phyloP scores from a whole-genome alignment of 2,888 invertebrate genomes.

The Epirrhoe tristata region DNA sequence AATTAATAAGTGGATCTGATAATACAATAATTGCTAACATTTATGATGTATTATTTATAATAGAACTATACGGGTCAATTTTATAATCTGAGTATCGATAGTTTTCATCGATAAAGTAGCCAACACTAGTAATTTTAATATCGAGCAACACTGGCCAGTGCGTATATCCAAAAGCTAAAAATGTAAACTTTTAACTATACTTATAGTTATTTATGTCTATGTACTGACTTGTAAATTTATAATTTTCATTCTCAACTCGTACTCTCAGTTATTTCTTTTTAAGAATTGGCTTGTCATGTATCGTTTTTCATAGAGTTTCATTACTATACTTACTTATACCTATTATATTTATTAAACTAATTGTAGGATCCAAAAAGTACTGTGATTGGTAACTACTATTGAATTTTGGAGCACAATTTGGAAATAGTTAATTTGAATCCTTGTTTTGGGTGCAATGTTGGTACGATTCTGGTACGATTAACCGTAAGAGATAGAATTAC shows the following conservation, averaged over 20 bases:
- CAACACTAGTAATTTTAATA: slow-evolving; percentile 30
- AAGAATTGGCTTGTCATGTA: slow-evolving; percentile 37
- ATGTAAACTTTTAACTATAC: slow-evolving; percentile 28
- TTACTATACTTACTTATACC: slow-evolving; percentile 47
- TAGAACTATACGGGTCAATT: slow-evolving; percentile 30
- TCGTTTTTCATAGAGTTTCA: slow-evolving; percentile 34
- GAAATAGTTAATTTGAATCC: slow-evolving; percentile 53
- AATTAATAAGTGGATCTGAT: slow-evolving; percentile 30
- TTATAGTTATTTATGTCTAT: slow-evolving; percentile 16
- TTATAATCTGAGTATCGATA: slow-evolving; percentile 31
- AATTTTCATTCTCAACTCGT: slow-evolving; percentile 28
- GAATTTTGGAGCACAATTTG: slow-evolving; percentile 65
- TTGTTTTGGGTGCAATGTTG: slow-evolving; percentile 68
- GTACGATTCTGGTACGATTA: slow-evolving; percentile 63
- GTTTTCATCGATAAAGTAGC: slow-evolving; percentile 30
- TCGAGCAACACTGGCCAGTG: slow-evolving; percentile 31
- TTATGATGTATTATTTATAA: slow-evolving; percentile 19
- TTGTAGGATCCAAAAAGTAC: slow-evolving; percentile 74
- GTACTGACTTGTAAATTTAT: slow-evolving; percentile 28
- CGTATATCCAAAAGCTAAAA: slow-evolving; percentile 38
- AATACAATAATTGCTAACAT: slow-evolving; percentile 14
- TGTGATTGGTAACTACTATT: slow-evolving; percentile 78
- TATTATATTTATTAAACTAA: slow-evolving; percentile 65
- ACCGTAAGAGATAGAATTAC: slow-evolving; percentile 74
- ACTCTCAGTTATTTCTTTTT: slow-evolving; percentile 21